Percentiles rank a stretch among this genome's conserved stretches.
Evolutionary conservation across 37 sponge, comb jelly and placozoan genomes (phyloP).

Genomic region (Spongia lamella): DNA sequence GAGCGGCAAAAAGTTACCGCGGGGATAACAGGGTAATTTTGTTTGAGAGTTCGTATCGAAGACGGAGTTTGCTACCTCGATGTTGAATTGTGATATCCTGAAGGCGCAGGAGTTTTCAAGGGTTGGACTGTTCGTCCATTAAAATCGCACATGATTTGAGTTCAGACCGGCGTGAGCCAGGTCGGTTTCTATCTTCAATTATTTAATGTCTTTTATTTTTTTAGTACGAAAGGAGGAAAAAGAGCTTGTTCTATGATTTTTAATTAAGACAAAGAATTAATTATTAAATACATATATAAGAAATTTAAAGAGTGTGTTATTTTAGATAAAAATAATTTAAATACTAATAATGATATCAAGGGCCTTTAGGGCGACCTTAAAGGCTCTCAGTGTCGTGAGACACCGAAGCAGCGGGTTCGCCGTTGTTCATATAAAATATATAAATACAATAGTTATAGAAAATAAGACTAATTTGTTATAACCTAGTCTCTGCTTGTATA

Average conservation of each 20-base stretch:
- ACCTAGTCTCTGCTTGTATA: no score
- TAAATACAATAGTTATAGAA: no score
- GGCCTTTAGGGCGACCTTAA: no score
- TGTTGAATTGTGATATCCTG: constrained; percentile 94
- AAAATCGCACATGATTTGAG: constrained; percentile 93
- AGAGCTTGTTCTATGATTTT: no score
- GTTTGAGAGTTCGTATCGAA: constrained; percentile 84
- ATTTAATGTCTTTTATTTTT: constrained; percentile 48
- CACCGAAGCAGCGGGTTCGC: no score
- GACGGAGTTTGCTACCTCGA: constrained; percentile 95
- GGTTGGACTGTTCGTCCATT: constrained; percentile 94
- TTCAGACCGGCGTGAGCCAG: constrained; percentile 90
- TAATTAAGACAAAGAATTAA: neutral
- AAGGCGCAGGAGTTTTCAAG: constrained; percentile 79
- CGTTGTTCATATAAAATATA: no score
- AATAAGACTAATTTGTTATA: no score
- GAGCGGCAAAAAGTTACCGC: constrained; percentile 89
- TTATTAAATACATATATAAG: neutral
- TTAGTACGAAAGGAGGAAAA: constrained; percentile 88
- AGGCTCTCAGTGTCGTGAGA: no score
- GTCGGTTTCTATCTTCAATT: constrained; percentile 92
- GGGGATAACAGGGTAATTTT: constrained; percentile 95
- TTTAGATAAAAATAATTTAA: no score
- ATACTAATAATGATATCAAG: no score
- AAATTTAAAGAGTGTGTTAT: neutral